Base-by-base conservation (phyloP, 1,140 invertebrate species). In the Magallana ariakensis region DNA sequence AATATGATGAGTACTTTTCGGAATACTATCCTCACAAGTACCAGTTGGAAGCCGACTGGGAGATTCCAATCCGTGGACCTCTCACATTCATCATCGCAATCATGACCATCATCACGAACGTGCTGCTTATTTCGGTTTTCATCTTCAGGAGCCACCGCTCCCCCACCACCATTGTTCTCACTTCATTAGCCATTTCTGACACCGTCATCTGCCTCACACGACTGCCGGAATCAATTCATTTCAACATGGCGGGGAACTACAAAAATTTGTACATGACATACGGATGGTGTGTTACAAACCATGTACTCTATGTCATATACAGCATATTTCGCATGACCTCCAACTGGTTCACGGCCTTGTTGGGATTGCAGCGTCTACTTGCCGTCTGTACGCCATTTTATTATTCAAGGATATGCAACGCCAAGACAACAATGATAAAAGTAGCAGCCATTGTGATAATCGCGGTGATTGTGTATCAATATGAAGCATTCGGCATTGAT, bases 281-380 rank as follows among this genome's bases (percentile, higher is more conserved):
- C 46, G 16, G 57, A 7, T 88, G 87, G 87, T 88, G 87, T 81
- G 83, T 86, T 13, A n/a, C 75, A 33, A 22, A 75, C 75, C 82
- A 75, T 16, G 57, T 84, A 16, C 62, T 88, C 11, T 80, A 58
- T n/a, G 26, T 84, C 3, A 66, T 88, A 6, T 66, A 88, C 10
- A 33, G 66, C 2, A 80, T 84, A 13, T 81, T 82, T 9, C 81
- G 87, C 22, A 83, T 62, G 19, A 56, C 85, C n/a, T 88, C 87
- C 19, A 88, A 88, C 60, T 88, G 87, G 87, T 84, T 88, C 11
- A 88, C 87, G 15, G 87, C 83, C 4, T 56, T 86, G 15, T 19
- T 88, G 13, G 87, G 87, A 9, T 33, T 88, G 11, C 85, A 88
- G n/a, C 85, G 87, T 11, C 83, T 80, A 62, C 81, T 88, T n/a